These are phyloP conservation scores for Diplosoma virens DNA, from an alignment of 23 tunicate species.

Conservation along the genomic window DNA sequence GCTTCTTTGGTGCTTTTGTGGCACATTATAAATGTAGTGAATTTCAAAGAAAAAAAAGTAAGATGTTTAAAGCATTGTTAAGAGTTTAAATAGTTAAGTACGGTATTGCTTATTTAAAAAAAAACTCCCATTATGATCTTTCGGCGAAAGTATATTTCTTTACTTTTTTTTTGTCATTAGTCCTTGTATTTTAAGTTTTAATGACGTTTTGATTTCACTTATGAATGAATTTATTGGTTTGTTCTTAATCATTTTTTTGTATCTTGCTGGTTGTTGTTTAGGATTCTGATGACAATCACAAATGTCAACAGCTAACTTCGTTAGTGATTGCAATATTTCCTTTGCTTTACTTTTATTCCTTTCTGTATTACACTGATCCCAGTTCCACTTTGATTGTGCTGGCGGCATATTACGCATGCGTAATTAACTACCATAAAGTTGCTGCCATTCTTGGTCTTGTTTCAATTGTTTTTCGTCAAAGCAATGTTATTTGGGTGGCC, in stretches of 20 bases:
- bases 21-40: constrained; percentile 25
- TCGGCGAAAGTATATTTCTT: no score
- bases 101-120: no score
- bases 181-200: no score
- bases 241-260: background rate
- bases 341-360: constrained; percentile 76
- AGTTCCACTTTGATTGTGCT: constrained; percentile 62
- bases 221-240: no score
- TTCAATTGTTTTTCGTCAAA: constrained; percentile 74
- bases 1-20: constrained; percentile 30
- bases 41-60: background rate
- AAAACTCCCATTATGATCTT: no score
- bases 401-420: constrained; percentile 59
- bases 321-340: constrained; percentile 60
- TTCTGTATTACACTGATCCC: constrained; percentile 94
- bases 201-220: no score
- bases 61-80: background rate
- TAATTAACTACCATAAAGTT: constrained; percentile 26
- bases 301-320: constrained; percentile 1
- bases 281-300: background rate
- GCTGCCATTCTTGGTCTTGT: constrained; percentile 45
- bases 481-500: constrained; percentile 76
- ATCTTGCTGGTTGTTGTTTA: background rate
- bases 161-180: no score
- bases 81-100: background rate